Base-by-base conservation (phyloP, 2,888 invertebrate species). In the Alloplasta piceator region DNA sequence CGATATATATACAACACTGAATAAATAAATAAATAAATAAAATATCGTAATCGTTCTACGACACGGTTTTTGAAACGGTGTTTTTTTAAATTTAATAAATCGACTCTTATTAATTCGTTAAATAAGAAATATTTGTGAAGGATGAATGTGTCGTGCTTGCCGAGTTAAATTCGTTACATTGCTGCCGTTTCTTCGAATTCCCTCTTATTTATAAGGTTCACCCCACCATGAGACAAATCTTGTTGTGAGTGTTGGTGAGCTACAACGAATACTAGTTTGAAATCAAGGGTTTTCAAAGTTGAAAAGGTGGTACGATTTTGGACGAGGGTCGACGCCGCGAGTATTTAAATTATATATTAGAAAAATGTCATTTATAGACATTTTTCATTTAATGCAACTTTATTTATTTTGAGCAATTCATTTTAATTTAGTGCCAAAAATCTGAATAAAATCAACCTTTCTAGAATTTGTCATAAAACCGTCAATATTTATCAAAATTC, bases 201-300 rank as follows among this genome's bases (percentile, higher is more conserved):
- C 64, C 72, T 64, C 80, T 73, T 89, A 88, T 88, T 90, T 90
- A 87, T 89, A 83, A 86, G 71, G 81, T 80, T 78, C 80, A 84
- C 88, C 89, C 87, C 85, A 85, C 88, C 83, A 56, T 16, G 50
- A 10, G 10, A 16, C 7, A 10, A 10, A 7, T 7, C n/a, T 12
- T 6, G 50, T 56, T 26, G 68, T 16, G 66, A 52, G 50, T 63
- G 6, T 52, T 46, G 46, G 38, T 56, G 55, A 50, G 10, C 46
- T 52, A 68, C 12, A 36, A 26, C 26, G 41, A n/a, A n/a, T n/a
- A n/a, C 68, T 41, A 36, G 7, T n/a, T 26, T 5, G 55, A 43
- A 6, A 56, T 26, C 43, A 43, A 64, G 71, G 71, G 43, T 66
- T 38, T 80, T 80, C 55, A 39, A 46, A 38, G 5, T 36, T 74